Base-by-base conservation (phyloP, 1,140 invertebrate genomes). In the Pteromalus puparum region DNA sequence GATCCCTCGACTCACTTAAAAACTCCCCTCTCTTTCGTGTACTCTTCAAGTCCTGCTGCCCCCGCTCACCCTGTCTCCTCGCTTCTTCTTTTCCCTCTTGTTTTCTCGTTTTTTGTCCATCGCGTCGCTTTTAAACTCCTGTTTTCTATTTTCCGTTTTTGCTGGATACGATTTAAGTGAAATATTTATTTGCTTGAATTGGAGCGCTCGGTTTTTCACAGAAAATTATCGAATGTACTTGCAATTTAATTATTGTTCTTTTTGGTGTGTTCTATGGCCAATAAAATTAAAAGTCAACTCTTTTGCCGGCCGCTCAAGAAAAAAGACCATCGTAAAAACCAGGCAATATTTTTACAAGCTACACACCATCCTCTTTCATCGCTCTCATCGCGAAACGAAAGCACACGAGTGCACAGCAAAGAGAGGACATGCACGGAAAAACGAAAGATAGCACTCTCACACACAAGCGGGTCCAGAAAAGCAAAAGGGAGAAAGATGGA, bases 371-470 rank as follows among this genome's bases (percentile, higher is more conserved):
- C 68, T 28, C 30, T 72, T 81, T 81, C 68, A 24, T 81, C 38
- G 80, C 48, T 5, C 9, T 81, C 80, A 38, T 74, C 18, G 30
- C 18, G 48, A 82, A 82, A 76, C n/a, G 53, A 82, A 75, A 75
- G 34, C 73, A 61, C 24, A 26, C 42, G 38, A 38, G 68, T 46
- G 70, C 78, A 38, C n/a, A 72, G 38, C 38, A 68, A 61, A 34
- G 21, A 79, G 53, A 6, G 53, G 21, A 6, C 53, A 79, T 7
- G 21, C 18, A 1, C 9, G 42, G 28, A 61, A 28, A 81, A 72
- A 81, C 42, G 68, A 81, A 61, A 73, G 70, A 73, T 13, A 76
- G 61, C 53, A 82, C 21, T 73, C 9, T 46, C 5, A 38, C 30
- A 30, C 30, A 13, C n/a, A 24, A 26, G 10, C n/a, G 26, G 68